phyloP scores from a whole-genome alignment of 2,888 invertebrate genomes.

The Acanthopleura granulata region DNA sequence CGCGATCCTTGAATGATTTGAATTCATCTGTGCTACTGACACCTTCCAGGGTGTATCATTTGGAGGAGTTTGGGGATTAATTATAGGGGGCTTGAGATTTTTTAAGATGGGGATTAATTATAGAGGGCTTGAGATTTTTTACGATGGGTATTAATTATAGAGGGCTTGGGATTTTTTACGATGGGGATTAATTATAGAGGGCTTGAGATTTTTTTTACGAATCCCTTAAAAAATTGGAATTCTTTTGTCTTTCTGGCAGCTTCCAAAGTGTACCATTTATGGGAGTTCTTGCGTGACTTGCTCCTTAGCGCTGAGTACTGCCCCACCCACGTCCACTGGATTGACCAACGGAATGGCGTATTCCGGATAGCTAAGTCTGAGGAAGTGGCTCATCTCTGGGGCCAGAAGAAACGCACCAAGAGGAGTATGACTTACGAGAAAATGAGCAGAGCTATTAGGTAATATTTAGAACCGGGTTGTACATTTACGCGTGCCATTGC shows the following conservation, averaged over 20 bases:
- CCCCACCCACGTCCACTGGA: slow-evolving; percentile 89
- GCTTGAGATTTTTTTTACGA: no score
- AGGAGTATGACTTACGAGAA: slow-evolving; percentile 92
- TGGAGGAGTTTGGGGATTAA: no score
- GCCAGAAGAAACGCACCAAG: slow-evolving; percentile 85
- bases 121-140: no score
- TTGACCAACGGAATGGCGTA: slow-evolving; percentile 84
- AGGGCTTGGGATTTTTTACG: no score
- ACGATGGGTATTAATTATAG: no score
- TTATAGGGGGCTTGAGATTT: no score
- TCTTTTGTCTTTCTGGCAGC: slow-evolving; percentile 28
- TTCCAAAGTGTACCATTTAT: slow-evolving; percentile 73
- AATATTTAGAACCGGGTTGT: slow-evolving; percentile 34
- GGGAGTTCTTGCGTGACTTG: slow-evolving; percentile 89
- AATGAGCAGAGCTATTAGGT: slow-evolving; percentile 90
- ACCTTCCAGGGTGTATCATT: no score
- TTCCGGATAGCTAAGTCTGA: slow-evolving; percentile 91
- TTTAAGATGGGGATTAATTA: no score
- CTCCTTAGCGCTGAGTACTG: slow-evolving; percentile 82
- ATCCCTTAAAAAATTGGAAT: neutral
- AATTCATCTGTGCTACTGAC: no score
- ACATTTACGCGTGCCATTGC: no score
- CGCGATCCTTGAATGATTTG: no score
- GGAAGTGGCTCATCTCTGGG: slow-evolving; percentile 89
- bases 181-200: no score